phyloP scores from a whole-genome alignment of 30 jellyfish, hydroid and myxozoan species.

The Aurelia sp. region DNA sequence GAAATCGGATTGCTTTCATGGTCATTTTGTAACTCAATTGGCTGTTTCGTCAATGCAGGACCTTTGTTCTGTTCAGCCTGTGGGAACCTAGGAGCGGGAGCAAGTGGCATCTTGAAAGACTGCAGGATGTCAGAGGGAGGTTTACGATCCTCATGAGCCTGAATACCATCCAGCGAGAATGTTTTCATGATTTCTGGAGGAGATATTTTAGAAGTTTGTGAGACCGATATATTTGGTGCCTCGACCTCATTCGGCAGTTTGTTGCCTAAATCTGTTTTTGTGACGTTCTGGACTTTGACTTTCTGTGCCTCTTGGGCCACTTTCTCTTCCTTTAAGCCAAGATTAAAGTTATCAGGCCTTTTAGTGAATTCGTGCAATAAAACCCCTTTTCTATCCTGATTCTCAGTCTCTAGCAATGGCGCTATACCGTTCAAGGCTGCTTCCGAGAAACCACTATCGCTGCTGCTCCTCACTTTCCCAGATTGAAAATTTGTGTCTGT shows the following conservation, averaged over 20 bases:
- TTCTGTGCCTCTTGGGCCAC: too few relatives aligned
- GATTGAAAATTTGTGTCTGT: constrained; percentile 29
- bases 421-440: background rate
- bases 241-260: too few relatives aligned
- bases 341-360: too few relatives aligned
- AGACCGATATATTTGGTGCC: too few relatives aligned
- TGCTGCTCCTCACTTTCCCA: constrained; percentile 19
- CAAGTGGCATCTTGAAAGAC: constrained; percentile 31
- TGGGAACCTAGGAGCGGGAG: constrained; percentile 13
- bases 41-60: background rate
- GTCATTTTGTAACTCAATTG: background rate
- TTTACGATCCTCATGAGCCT: background rate
- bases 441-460: constrained; percentile 68
- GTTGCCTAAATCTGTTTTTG: too few relatives aligned
- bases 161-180: background rate
- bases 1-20: too few relatives aligned
- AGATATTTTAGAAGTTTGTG: too few relatives aligned
- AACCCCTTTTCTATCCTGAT: background rate
- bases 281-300: too few relatives aligned
- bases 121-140: background rate
- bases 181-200: background rate
- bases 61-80: background rate
- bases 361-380: background rate
- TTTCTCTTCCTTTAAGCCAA: too few relatives aligned
- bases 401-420: background rate